phyloP scores from a whole-genome alignment of 2,113 vertebrate species.

The Entelurus aequoreus region DNA sequence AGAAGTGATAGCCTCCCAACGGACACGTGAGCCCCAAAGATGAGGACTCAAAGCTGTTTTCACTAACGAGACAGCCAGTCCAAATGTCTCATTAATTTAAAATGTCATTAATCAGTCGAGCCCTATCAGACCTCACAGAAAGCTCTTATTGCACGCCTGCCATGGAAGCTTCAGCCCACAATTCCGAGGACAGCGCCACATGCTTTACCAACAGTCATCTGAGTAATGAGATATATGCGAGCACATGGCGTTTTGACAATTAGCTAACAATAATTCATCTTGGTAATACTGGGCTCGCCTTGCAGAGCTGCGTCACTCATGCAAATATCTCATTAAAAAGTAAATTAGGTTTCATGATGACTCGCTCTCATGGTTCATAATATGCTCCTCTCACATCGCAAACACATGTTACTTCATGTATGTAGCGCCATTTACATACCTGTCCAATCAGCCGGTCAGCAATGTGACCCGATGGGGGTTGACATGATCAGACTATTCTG shows the following conservation, averaged over 20 bases:
- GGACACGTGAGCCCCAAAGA: constrained; percentile 28
- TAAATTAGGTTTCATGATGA: constrained; percentile 56
- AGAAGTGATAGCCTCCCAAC: constrained; percentile 28
- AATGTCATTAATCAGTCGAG: constrained; percentile 60
- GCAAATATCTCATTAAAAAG: constrained; percentile 64
- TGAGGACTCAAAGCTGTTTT: constrained; percentile 30
- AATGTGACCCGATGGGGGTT: constrained; percentile 13
- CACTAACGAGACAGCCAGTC: constrained; percentile 42
- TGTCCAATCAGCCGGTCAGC: constrained; percentile 9
- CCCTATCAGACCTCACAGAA: constrained; percentile 64
- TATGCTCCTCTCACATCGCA: constrained; percentile 21
- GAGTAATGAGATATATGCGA: constrained; percentile 45
- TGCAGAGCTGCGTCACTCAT: constrained; percentile 32
- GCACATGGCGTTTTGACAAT: constrained; percentile 49
- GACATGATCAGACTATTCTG: constrained; percentile 11
- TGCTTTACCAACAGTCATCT: constrained; percentile 45
- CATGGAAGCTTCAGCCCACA: constrained; percentile 39
- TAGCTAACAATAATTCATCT: constrained; percentile 57
- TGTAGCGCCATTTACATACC: too few species aligned
- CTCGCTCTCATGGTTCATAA: constrained; percentile 35
- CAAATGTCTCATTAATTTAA: constrained; percentile 64
- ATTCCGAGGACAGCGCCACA: constrained; percentile 30
- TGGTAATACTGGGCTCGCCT: constrained; percentile 42
- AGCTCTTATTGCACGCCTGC: constrained; percentile 52
- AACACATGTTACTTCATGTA: constrained; percentile 12